Evolutionary conservation across 1,140 invertebrate genomes (phyloP), one percentile per base, ranked within the genome.

Genomic region (Glossosoma conforme): DNA sequence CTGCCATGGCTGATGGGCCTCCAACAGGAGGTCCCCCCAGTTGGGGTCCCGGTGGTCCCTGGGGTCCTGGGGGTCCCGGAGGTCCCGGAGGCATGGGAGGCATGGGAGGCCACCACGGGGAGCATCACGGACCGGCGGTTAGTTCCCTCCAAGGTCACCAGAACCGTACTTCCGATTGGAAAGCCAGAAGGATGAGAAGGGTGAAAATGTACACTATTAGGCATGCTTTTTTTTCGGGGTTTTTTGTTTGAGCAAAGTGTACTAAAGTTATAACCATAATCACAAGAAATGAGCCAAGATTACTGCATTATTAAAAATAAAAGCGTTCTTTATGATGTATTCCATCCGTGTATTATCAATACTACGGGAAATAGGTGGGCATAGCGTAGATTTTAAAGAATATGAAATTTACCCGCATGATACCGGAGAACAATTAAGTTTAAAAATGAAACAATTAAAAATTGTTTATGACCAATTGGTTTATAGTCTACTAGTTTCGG

Each of bases 31-130:
- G 11, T 11, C 17, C 17, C 10, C 5, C 17, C 5, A 6, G n/a
- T 3, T n/a, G 43, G 2, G 36, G 36, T 8, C 49, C 49, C 1
- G 35, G 38, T 9, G 40, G 48, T 11, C 38, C 38, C 2, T 14
- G 43, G 11, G 36, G 28, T 14, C 50, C 50, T 17, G 41, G 30
- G 1, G 41, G 41, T 28, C 42, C 20, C 10, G 28, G 13, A 28
- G 13, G 42, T 6, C 11, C 19, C 38, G 5, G 5, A 10, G 14
- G 11, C 10, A 5, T 8, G 33, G 9, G 5, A 9, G 33, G n/a
- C 25, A 8, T 28, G 25, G 6, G 25, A 8, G 6, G n/a, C 25
- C n/a, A 8, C 25, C 6, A 28, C n/a, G 6, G 25, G 6, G 25
- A 8, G 6, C n/a, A 28, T n/a, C n/a, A 28, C 25, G 6, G n/a